Percentiles rank a stretch among this genome's conserved stretches.
These are phyloP conservation scores for Dryococelus australis DNA, from an alignment of 2,888 invertebrate species.

Conservation along the genomic window DNA sequence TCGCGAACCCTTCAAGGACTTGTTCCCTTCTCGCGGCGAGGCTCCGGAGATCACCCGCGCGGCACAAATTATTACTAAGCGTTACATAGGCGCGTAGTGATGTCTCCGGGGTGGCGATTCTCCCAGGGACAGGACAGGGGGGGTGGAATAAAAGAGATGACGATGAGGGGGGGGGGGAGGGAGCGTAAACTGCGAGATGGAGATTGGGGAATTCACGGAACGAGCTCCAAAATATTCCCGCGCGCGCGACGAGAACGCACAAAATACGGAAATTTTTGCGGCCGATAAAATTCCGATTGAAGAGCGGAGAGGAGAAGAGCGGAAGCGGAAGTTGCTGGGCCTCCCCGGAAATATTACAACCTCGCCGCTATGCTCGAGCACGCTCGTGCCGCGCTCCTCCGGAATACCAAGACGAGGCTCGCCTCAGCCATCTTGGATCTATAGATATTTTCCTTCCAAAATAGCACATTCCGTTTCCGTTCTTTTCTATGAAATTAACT, in stretches of 20 bases:
- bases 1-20: not conserved
- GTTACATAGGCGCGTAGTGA: not conserved
- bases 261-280: not conserved
- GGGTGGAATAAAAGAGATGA: no score
- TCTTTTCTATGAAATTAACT: no score
- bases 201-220: not conserved
- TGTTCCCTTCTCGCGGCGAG: not conserved
- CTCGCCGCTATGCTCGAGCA: no score
- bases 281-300: not conserved
- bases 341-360: no score
- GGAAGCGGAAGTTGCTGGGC: no score
- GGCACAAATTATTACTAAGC: not conserved
- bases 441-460: no score
- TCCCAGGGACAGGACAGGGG: no score
- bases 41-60: not conserved
- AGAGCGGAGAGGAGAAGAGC: not conserved
- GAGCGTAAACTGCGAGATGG: not conserved
- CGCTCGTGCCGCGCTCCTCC: no score
- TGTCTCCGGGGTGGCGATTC: not conserved
- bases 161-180: not conserved
- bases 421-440: no score
- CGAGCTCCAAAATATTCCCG: conserved; percentile 8
- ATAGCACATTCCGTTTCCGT: no score
- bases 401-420: no score
- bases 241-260: not conserved